These are phyloP conservation scores for Eupeodes corollae DNA, from an alignment of 1,140 invertebrate genomes.

Conservation along the genomic window DNA sequence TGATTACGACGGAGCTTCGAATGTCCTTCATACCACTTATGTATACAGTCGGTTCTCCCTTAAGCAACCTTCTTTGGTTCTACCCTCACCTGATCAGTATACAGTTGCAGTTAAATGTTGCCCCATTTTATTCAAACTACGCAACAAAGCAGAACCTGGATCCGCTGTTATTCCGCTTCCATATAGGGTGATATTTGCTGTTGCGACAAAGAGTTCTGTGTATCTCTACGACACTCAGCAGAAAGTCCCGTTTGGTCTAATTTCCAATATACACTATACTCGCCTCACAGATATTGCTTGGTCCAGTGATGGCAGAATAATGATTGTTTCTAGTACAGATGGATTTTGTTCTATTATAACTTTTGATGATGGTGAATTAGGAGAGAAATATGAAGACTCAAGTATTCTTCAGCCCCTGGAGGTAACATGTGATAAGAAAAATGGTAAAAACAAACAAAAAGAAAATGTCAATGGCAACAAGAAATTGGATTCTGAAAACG, in stretches of 20 bases:
- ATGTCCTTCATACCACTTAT: slow-evolving; percentile 61
- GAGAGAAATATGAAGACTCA: slow-evolving; percentile 48
- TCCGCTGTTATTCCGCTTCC: slow-evolving; percentile 52
- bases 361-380: slow-evolving; percentile 75
- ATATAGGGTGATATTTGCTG: slow-evolving; percentile 80
- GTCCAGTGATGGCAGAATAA: slow-evolving; percentile 71
- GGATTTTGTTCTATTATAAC: slow-evolving; percentile 87
- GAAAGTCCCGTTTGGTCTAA: slow-evolving; percentile 64
- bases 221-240: slow-evolving; percentile 90
- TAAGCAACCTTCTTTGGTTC: slow-evolving; percentile 53
- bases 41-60: slow-evolving; percentile 57
- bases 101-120: slow-evolving; percentile 73
- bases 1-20: slow-evolving; percentile 49
- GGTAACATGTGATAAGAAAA: slow-evolving; percentile 7
- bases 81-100: slow-evolving; percentile 67
- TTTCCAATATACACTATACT: slow-evolving; percentile 90
- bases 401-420: slow-evolving; percentile 14
- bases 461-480: slow-evolving; percentile 6
- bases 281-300: slow-evolving; percentile 84
- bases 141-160: slow-evolving; percentile 41
- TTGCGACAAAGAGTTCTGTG: slow-evolving; percentile 77
- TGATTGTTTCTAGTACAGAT: slow-evolving; percentile 87
- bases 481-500: slow-evolving; percentile 3
- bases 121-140: slow-evolving; percentile 60
- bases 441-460: slow-evolving; percentile 8